Conservation (phyloP, 2,113 vertebrate species). For the Scomber scombrus region DNA sequence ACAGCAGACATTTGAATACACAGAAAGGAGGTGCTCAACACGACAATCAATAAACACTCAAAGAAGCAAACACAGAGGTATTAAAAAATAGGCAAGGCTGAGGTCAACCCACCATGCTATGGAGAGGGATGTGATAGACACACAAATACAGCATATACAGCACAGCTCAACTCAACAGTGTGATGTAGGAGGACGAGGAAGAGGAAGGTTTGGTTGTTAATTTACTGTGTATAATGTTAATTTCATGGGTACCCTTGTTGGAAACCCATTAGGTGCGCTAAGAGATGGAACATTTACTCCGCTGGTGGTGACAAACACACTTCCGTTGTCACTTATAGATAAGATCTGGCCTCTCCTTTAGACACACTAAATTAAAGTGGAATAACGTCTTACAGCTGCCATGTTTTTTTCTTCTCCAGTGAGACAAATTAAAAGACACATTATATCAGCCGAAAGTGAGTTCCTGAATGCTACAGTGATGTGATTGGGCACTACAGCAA, state of each 20-base stretch:
- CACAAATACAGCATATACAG: constrained; percentile 50
- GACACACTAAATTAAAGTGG: background rate
- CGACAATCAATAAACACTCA: constrained; percentile 66
- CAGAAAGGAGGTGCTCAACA: constrained; percentile 51
- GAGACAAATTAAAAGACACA: no score
- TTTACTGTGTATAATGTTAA: background rate
- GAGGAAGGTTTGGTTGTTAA: constrained; percentile 5
- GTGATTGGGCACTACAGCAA: background rate
- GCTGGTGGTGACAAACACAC: background rate
- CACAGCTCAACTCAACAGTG: constrained; percentile 24
- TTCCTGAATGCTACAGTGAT: background rate
- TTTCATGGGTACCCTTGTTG: background rate
- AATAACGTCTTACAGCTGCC: background rate
- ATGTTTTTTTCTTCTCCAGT: no score
- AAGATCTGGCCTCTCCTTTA: no score
- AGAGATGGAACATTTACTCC: background rate
- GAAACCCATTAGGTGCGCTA: background rate
- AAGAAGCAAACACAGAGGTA: constrained; percentile 61
- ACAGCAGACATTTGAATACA: constrained; percentile 32
- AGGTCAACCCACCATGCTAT: constrained; percentile 35
- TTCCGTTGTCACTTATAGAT: no score
- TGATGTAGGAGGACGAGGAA: background rate
- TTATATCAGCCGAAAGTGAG: no score
- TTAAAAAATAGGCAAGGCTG: constrained; percentile 37
- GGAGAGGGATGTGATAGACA: constrained; percentile 32